Evolutionary conservation across 1,140 invertebrate species (phyloP), one percentile per base, ranked within the genome.

Genomic region (Diabrotica virgifera): DNA sequence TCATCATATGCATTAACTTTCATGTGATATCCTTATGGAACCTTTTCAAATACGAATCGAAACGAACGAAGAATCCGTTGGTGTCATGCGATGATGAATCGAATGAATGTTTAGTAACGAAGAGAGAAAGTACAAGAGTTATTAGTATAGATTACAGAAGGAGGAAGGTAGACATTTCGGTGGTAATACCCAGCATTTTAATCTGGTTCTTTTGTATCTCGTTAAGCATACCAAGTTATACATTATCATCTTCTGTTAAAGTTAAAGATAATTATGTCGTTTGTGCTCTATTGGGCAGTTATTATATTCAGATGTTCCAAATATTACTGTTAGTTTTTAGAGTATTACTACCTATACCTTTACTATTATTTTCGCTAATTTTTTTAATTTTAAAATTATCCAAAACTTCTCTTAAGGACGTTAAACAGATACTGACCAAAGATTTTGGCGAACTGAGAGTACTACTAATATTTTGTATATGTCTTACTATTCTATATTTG

Each of bases 11-110:
- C 11, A 74, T 84, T 51, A 82, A 82, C 37, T 78, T 85, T 53
- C 84, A 86, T 65, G 76, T 81, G 6, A 76, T 85, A n/a, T 82
- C 84, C 0, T 80, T 81, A 6, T 78, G 80, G 59, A 84, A 83
- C 67, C 63, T 83, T 5, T 60, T 74, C 37, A 62, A 70, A 40
- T 37, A 62, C 10, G 78, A 82, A 72, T 56, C 65, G 10, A 73
- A 76, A 59, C 74, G 66, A 38, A 81, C 79, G 66, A 72, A 76
- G 65, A 77, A 76, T 58, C 74, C 71, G 6, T 78, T 80, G 68
- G 79, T 72, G 57, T 78, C 70, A 37, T 75, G 71, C 59, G 72
- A 74, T 57, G 80, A 81, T 35, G 79, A 81, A 60, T 83, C 83
- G 11, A 81, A 83, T 53, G 82, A 85, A 73, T 76, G 77, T 58